These are phyloP conservation scores for Alces alces DNA, from an alignment of 2,113 vertebrate species.

Conservation along the genomic window DNA sequence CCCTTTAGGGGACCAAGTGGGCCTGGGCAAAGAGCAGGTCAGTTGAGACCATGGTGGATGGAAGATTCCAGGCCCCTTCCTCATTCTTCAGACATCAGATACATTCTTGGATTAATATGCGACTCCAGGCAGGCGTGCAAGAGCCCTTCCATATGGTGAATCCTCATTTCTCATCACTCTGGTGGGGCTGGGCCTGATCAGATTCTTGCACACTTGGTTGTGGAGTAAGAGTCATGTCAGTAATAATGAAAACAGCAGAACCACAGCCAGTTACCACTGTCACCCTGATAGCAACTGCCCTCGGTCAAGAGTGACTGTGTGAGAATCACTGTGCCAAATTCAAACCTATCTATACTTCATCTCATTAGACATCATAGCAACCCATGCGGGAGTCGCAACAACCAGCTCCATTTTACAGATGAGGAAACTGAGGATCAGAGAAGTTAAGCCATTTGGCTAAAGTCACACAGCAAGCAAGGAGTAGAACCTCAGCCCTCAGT, in stretches of 20 bases:
- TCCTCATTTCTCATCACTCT: not conserved
- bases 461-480: not conserved
- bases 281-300: not conserved
- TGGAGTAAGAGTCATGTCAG: not conserved
- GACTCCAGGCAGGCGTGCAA: not conserved
- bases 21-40: not conserved
- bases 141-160: accelerated
- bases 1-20: not conserved
- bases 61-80: not conserved
- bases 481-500: not conserved
- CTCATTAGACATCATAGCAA: not conserved
- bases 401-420: not conserved
- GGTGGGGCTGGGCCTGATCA: not conserved
- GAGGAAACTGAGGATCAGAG: not conserved
- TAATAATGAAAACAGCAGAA: accelerated
- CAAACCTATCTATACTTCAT: no score
- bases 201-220: not conserved
- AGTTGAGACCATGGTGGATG: not conserved
- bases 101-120: no score
- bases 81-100: not conserved
- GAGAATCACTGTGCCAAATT: not conserved
- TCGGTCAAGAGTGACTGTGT: accelerated
- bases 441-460: not conserved
- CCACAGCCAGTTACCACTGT: accelerated
- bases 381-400: not conserved